Percentiles rank a stretch among this genome's conserved stretches.
phyloP scores from a whole-genome alignment of 2,888 invertebrate species.

The Octodonta nipae region DNA sequence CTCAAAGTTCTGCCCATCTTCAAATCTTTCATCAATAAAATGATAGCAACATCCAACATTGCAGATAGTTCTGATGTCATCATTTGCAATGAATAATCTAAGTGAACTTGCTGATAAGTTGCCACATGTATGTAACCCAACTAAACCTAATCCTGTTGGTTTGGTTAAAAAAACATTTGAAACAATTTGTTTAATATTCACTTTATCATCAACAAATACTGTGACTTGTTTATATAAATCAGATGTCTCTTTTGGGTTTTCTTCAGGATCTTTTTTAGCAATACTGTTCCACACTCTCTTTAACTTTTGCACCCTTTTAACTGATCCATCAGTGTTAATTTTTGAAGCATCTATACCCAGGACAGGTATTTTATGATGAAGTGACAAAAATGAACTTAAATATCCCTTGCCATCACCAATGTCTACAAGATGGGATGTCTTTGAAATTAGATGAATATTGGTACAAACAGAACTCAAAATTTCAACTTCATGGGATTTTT shows the following conservation, averaged over 20 bases:
- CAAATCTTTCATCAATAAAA: slow-evolving; percentile 49
- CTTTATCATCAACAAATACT: slow-evolving; percentile 45
- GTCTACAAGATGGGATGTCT: slow-evolving; percentile 51
- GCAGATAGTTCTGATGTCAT: slow-evolving; percentile 47
- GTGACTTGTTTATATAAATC: slow-evolving; percentile 47
- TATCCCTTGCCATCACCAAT: slow-evolving; percentile 86
- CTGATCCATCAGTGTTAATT: slow-evolving; percentile 53
- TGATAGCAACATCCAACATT: slow-evolving; percentile 88
- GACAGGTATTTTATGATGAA: slow-evolving; percentile 57
- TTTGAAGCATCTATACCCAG: slow-evolving; percentile 69
- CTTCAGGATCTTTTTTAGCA: slow-evolving; percentile 12
- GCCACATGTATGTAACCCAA: slow-evolving; percentile 83
- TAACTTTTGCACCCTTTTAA: slow-evolving; percentile 39
- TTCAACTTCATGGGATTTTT: slow-evolving; percentile 72
- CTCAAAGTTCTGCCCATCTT: slow-evolving; percentile 9
- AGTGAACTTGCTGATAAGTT: slow-evolving; percentile 62
- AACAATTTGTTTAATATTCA: slow-evolving; percentile 42
- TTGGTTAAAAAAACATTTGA: slow-evolving; percentile 37
- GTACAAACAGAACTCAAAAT: slow-evolving; percentile 48
- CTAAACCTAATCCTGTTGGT: slow-evolving; percentile 40
- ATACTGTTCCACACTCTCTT: slow-evolving; percentile 33
- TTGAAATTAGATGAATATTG: slow-evolving; percentile 33
- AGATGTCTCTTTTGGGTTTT: slow-evolving; percentile 14
- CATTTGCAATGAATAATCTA: slow-evolving; percentile 48
- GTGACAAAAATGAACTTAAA: slow-evolving; percentile 58